These are phyloP conservation scores for Megastigmus dorsalis DNA, from an alignment of 2,888 invertebrate genomes.

Conservation along the genomic window DNA sequence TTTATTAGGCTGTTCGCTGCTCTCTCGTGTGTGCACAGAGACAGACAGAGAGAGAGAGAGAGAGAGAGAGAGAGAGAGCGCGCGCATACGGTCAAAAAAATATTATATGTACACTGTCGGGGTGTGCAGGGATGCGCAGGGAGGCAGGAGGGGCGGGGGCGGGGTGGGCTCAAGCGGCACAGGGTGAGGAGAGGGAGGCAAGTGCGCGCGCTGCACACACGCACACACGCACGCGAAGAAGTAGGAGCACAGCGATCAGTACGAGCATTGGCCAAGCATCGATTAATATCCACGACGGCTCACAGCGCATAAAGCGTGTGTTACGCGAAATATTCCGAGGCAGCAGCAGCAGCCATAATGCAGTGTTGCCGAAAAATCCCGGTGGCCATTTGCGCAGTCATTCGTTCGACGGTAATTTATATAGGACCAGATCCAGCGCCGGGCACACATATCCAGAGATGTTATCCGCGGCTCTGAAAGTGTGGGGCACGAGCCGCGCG, in stretches of 20 bases:
- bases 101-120: too few relatives aligned
- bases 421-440: not conserved
- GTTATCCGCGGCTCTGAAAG: too few relatives aligned
- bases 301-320: not conserved
- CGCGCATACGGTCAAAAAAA: too few relatives aligned
- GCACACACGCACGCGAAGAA: not conserved
- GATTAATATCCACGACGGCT: conserved; percentile 15
- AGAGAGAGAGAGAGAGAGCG: not conserved
- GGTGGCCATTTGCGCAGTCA: conserved; percentile 1
- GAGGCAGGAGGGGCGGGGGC: not conserved
- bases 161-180: too few relatives aligned
- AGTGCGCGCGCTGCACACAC: too few relatives aligned
- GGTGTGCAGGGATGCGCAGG: not conserved
- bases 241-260: not conserved
- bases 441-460: not conserved
- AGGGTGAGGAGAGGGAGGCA: too few relatives aligned
- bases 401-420: conserved; percentile 10
- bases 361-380: conserved; percentile 1
- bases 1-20: not conserved
- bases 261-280: not conserved
- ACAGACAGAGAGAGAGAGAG: too few relatives aligned
- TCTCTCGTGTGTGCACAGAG: too few relatives aligned
- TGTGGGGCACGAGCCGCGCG: too few relatives aligned
- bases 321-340: conserved; percentile 5
- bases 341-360: too few relatives aligned